These are phyloP conservation scores for Equus quagga DNA, from an alignment of 2,113 vertebrate species.

Conservation along the genomic window DNA sequence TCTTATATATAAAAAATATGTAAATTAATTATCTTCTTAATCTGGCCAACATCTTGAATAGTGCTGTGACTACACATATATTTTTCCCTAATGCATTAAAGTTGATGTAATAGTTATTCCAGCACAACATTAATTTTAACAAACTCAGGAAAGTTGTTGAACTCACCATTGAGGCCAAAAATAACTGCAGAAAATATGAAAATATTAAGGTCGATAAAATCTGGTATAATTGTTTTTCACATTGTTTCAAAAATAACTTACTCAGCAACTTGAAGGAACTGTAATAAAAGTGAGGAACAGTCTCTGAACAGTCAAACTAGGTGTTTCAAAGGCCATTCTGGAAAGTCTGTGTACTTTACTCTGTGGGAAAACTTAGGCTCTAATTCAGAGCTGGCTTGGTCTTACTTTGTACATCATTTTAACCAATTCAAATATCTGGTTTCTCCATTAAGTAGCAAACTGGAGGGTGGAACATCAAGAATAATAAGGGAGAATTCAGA, in stretches of 20 bases:
- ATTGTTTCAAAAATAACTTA: conserved; percentile 41
- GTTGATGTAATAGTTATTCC: conserved; percentile 36
- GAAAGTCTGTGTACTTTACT: background rate
- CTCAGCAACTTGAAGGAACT: background rate
- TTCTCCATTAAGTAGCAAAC: background rate
- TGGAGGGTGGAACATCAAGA: background rate
- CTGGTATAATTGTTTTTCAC: background rate
- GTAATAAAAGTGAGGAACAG: background rate
- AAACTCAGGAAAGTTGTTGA: background rate
- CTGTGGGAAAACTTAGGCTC: background rate
- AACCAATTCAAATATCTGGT: background rate
- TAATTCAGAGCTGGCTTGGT: background rate
- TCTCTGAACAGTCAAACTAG: background rate
- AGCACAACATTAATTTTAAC: conserved; percentile 23
- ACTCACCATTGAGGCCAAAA: conserved; percentile 13
- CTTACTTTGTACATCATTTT: background rate
- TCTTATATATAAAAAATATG: background rate
- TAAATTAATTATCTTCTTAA: background rate
- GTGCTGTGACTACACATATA: background rate
- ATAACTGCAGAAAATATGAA: conserved; percentile 28
- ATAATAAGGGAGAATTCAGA: background rate
- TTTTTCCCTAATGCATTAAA: conserved; percentile 7
- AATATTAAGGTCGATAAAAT: background rate
- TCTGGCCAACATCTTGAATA: background rate
- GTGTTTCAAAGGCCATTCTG: background rate